Percentiles rank a stretch among this genome's conserved stretches.
These are phyloP conservation scores for Leptura quadrifasciata DNA, from an alignment of 2,888 invertebrate genomes.

Conservation along the genomic window DNA sequence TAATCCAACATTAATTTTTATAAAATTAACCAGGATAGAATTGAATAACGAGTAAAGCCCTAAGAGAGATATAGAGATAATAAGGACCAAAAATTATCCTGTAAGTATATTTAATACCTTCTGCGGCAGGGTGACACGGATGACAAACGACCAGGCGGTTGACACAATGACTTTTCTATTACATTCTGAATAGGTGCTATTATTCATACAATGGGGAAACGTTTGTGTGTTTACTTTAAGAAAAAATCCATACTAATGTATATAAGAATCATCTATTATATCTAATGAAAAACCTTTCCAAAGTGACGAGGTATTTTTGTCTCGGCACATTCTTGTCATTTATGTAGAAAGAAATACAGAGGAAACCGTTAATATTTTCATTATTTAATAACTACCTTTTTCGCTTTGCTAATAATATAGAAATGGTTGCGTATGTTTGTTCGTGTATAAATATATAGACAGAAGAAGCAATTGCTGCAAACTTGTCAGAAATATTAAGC, in stretches of 20 bases:
- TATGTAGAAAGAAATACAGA: no score
- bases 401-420: no score
- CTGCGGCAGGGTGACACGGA: background rate
- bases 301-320: slow-evolving; percentile 9
- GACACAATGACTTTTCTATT: slow-evolving; percentile 34
- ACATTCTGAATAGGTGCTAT: slow-evolving; percentile 20
- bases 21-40: no score
- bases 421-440: background rate
- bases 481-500: no score
- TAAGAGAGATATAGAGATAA: background rate
- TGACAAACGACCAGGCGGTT: slow-evolving; percentile 29
- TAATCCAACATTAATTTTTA: no score
- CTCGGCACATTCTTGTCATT: background rate
- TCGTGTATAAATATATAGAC: no score
- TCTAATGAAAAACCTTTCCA: slow-evolving; percentile 5
- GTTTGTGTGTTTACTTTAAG: slow-evolving; percentile 16
- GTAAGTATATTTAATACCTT: slow-evolving; percentile 8
- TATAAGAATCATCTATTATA: background rate
- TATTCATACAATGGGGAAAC: slow-evolving; percentile 22
- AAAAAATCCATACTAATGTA: slow-evolving; percentile 11
- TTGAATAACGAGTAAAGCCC: background rate
- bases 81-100: background rate
- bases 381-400: no score
- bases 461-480: no score
- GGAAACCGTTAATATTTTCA: no score